Conservation (phyloP, 2,888 invertebrate genomes). For the Elmis aenea region DNA sequence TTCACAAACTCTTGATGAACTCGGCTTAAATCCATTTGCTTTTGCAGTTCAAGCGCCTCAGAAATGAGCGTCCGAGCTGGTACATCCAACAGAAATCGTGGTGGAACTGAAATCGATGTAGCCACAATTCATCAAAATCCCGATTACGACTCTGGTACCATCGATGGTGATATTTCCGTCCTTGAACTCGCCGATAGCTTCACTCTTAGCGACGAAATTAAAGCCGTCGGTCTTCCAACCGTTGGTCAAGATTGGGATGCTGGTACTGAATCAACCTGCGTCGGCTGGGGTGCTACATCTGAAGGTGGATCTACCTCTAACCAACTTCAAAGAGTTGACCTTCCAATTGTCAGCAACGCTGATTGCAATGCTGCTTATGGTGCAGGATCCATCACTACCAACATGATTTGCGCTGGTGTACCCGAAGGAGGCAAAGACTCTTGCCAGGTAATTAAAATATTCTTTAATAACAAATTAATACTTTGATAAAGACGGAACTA, state of each 20-base stretch:
- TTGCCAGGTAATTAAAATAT: conserved; percentile 10
- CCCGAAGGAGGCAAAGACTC: conserved; percentile 8
- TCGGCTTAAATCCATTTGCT: conserved; percentile 1
- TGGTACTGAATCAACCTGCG: too few species aligned
- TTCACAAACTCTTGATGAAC: not conserved
- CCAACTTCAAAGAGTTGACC: conserved; percentile 6
- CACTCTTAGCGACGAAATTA: too few species aligned
- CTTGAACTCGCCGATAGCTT: too few species aligned
- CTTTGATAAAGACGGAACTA: too few species aligned
- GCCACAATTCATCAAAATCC: conserved; percentile 14
- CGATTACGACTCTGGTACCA: conserved; percentile 12
- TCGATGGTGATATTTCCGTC: conserved; percentile 18
- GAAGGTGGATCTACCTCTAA: not conserved
- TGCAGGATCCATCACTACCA: not conserved
- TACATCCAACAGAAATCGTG: conserved; percentile 12
- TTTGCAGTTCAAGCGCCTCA: too few species aligned
- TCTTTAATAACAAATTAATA: too few species aligned
- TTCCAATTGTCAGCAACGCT: conserved; percentile 1
- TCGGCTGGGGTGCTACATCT: conserved; percentile 10
- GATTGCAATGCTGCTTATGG: not conserved
- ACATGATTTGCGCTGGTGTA: conserved; percentile 1
- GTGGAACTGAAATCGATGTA: conserved; percentile 17
- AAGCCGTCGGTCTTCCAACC: too few species aligned
- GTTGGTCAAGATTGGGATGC: too few species aligned
- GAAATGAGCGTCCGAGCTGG: conserved; percentile 20